phyloP scores from a whole-genome alignment of 2,797 vertebrate genomes.

The Sternarchorhynchus goeldii region DNA sequence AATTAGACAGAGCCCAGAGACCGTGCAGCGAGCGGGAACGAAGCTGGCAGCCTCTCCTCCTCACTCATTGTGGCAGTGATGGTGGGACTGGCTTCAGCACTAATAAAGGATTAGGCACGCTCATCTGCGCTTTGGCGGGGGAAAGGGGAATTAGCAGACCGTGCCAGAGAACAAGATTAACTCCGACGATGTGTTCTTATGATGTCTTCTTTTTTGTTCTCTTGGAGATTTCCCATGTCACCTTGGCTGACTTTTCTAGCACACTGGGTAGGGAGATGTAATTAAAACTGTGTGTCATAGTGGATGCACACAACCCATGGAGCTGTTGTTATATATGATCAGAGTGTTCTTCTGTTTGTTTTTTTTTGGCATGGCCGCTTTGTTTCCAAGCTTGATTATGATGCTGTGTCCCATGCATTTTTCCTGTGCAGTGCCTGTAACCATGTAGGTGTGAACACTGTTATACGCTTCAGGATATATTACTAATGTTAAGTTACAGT shows the following conservation, averaged over 20 bases:
- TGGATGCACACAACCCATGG: not conserved
- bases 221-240: slow-evolving; percentile 25
- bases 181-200: slow-evolving; percentile 53
- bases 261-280: slow-evolving; percentile 22
- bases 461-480: too few species aligned
- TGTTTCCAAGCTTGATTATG: not conserved
- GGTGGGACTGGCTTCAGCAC: slow-evolving; percentile 50
- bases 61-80: slow-evolving; percentile 37
- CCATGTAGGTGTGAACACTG: too few species aligned
- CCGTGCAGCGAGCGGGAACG: slow-evolving; percentile 28
- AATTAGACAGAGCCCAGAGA: slow-evolving; percentile 64
- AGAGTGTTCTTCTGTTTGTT: not conserved
- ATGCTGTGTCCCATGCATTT: not conserved
- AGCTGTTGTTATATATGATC: too few species aligned
- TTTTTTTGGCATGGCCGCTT: not conserved
- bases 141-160: slow-evolving; percentile 39
- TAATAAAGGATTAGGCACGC: slow-evolving; percentile 59
- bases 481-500: too few species aligned
- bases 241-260: slow-evolving; percentile 29
- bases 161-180: slow-evolving; percentile 36
- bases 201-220: slow-evolving; percentile 48
- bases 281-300: not conserved
- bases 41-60: slow-evolving; percentile 38
- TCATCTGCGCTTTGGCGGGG: slow-evolving; percentile 41
- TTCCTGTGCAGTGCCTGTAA: not conserved